Base-by-base conservation (phyloP, 1,140 invertebrate genomes). In the Drosophila pandora region DNA sequence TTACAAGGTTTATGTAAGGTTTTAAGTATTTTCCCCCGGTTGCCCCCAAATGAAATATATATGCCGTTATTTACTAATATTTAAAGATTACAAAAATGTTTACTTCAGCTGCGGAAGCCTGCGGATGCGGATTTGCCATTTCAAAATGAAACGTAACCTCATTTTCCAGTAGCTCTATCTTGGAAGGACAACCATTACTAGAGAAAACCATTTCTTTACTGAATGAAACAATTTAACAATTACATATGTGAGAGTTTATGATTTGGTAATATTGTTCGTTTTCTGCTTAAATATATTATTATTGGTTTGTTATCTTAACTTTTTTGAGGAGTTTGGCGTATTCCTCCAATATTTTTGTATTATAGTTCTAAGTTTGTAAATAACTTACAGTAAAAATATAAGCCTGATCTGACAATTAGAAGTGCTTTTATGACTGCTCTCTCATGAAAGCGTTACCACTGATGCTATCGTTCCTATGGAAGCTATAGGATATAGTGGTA, bases 221-320 rank as follows among this genome's bases (percentile, higher is more conserved):
- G 17, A 17, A 17, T 17, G 17, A 17, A 17, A 17, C 17, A 17
- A 17, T 17, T 17, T 17, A 17, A 17, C 17, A 17, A 17, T 17
- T 17, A 17, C 17, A 17, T 17, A 17, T 17, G 17, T 17, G 1
- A 0, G 17, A 17, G 17, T 17, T 17, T 17, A 17, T 17, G 17
- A 17, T 17, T 17, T 17, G 0, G 17, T 17, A 17, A 17, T 17
- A 17, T 17, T 17, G 17, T 17, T 17, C 17, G 9, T 22, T 53
- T 53, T 22, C 7, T 13, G 34, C 50, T 53, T 22, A 53, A 53
- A 34, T n/a, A 53, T 17, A 17, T 17, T 17, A 17, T 7, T 52
- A 17, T 17, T 23, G 13, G 6, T 34, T 23, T 25, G 21, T 12
- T 37, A 10, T 9, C 34, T 7, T 37, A 37, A 37, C 34, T 37